Evolutionary conservation across 92 coral and sea anemone genomes (phyloP).

Genomic region (Hydrozoanthus gracilis): DNA sequence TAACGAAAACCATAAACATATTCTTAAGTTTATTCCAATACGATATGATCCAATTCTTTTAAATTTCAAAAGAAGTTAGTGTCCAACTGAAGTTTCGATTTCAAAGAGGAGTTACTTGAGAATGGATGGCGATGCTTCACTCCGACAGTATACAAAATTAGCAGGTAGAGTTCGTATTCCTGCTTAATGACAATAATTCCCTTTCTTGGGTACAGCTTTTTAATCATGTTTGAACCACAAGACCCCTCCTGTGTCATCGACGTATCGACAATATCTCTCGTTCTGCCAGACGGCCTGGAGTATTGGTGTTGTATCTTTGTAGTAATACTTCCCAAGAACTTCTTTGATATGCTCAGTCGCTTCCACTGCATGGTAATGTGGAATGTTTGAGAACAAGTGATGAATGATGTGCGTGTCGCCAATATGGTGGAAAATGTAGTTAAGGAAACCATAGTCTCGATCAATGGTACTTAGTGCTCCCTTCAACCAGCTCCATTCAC

Average conservation of each 20-base stretch:
- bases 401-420: conserved; percentile 71
- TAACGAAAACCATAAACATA: neutral
- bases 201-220: neutral
- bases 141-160: too few species aligned
- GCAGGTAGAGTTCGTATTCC: too few species aligned
- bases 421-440: conserved; percentile 70
- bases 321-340: conserved; percentile 64
- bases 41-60: too few species aligned
- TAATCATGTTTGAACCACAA: conserved; percentile 68
- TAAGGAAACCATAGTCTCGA: conserved; percentile 66
- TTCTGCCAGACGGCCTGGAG: conserved; percentile 69
- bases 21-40: too few species aligned
- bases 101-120: too few species aligned
- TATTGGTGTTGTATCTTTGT: conserved; percentile 59
- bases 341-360: conserved; percentile 55
- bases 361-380: conserved; percentile 75
- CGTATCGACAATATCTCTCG: conserved; percentile 69
- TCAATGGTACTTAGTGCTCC: conserved; percentile 74
- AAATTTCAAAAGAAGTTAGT: too few species aligned
- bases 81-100: too few species aligned
- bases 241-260: conserved; percentile 53
- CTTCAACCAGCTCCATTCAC: conserved; percentile 69
- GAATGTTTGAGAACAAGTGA: conserved; percentile 63
- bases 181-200: too few species aligned
- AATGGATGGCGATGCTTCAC: too few species aligned